Conservation (phyloP, 2,888 invertebrate genomes). For the Rotaria sp. region DNA sequence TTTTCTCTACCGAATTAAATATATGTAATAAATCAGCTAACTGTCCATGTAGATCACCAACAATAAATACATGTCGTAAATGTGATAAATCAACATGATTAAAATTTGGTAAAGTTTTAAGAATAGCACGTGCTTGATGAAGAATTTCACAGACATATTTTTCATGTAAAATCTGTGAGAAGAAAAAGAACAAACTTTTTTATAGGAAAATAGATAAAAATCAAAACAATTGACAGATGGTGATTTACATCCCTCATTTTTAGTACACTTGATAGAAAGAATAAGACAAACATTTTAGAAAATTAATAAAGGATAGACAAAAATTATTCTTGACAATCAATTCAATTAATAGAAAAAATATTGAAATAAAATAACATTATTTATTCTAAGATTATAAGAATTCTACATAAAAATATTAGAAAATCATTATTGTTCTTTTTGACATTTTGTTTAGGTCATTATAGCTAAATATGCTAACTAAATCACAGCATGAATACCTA, state of each 20-base stretch:
- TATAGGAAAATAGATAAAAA: no score
- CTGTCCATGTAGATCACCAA: constrained; percentile 86
- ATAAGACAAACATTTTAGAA: no score
- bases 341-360: no score
- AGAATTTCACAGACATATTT: constrained; percentile 76
- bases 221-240: no score
- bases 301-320: no score
- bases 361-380: no score
- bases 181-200: background rate
- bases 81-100: constrained; percentile 74
- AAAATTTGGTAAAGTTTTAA: constrained; percentile 74
- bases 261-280: no score
- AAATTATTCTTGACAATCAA: no score
- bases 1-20: constrained; percentile 72
- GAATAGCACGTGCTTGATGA: constrained; percentile 68
- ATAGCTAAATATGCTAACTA: background rate
- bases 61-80: constrained; percentile 65
- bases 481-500: background rate
- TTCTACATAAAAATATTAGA: no score
- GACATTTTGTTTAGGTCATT: background rate
- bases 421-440: background rate
- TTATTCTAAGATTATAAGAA: no score
- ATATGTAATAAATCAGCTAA: constrained; percentile 82
- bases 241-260: no score
- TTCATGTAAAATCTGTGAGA: constrained; percentile 69